Percentiles rank a stretch among this genome's conserved stretches.
Evolutionary conservation across 2,797 vertebrate species (phyloP).

Genomic region (Siniperca scherzeri): DNA sequence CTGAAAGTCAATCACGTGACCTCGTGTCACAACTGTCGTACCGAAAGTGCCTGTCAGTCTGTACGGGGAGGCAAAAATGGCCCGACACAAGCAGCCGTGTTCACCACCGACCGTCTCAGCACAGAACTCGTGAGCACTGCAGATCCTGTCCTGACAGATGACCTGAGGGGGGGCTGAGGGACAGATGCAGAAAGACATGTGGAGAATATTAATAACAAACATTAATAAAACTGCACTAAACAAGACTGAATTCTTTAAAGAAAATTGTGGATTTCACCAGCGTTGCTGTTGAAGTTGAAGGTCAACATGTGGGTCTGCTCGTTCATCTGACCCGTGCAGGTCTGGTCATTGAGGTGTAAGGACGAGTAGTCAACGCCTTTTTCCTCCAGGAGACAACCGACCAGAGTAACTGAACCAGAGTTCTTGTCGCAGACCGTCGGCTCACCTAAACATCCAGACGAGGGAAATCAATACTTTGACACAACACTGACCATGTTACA

Average conservation of each 20-base stretch:
- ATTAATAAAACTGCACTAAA: neutral
- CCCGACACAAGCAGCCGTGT: conserved; percentile 45
- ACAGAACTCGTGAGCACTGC: conserved; percentile 61
- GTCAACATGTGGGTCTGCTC: conserved; percentile 32
- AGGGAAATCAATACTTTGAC: neutral
- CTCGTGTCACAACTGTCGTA: neutral
- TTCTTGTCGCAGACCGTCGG: neutral
- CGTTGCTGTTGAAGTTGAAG: conserved; percentile 15
- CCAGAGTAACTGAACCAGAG: conserved; percentile 26
- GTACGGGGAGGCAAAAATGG: conserved; percentile 42
- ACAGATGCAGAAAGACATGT: neutral
- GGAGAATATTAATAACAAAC: neutral
- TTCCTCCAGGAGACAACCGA: conserved; percentile 49
- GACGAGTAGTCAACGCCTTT: neutral
- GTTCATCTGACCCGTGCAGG: conserved; percentile 29
- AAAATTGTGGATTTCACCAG: too few relatives aligned
- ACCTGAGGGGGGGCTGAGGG: neutral
- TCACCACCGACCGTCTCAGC: neutral
- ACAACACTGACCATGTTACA: neutral
- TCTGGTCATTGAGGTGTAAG: conserved; percentile 29
- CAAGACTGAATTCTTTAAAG: too few relatives aligned
- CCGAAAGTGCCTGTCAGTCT: conserved; percentile 15
- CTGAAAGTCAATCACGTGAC: too few relatives aligned
- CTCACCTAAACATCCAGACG: conserved; percentile 18
- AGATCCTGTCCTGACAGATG: conserved; percentile 43